A percentile compares a stretch with the other conserved stretches of the same genome.
phyloP scores from a whole-genome alignment of 1,140 invertebrate species.

The Mamestra configurata region DNA sequence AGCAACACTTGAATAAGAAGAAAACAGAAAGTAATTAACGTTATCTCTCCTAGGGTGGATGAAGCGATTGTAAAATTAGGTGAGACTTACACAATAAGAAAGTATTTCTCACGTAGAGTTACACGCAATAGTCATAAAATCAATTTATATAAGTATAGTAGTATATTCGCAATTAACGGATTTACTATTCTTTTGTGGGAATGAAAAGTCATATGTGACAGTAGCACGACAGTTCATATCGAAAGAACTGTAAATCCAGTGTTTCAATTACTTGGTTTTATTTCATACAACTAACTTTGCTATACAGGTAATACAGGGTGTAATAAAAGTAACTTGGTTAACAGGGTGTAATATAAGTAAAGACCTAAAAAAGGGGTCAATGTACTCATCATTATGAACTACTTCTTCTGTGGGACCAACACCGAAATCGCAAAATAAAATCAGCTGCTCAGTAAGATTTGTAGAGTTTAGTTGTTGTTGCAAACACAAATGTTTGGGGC shows the following conservation, averaged over 20 bases:
- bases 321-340: no score
- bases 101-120: constrained; percentile 6
- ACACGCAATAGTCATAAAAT: constrained; percentile 8
- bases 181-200: neutral
- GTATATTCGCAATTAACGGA: constrained; percentile 3
- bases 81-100: constrained; percentile 6
- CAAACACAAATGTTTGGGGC: no score
- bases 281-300: no score
- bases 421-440: no score
- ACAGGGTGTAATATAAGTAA: no score
- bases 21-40: neutral
- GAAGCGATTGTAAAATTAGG: constrained; percentile 1
- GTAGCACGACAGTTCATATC: neutral
- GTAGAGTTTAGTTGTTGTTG: no score
- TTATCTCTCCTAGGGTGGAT: neutral
- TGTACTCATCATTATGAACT: no score
- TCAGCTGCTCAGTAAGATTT: no score
- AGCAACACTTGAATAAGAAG: neutral
- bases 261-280: neutral
- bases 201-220: neutral
- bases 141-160: constrained; percentile 18
- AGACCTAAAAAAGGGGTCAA: no score
- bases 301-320: no score
- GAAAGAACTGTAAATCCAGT: neutral
- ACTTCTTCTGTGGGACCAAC: no score